Conservation (phyloP, 1,140 invertebrate species). For the Grapholita molesta region DNA sequence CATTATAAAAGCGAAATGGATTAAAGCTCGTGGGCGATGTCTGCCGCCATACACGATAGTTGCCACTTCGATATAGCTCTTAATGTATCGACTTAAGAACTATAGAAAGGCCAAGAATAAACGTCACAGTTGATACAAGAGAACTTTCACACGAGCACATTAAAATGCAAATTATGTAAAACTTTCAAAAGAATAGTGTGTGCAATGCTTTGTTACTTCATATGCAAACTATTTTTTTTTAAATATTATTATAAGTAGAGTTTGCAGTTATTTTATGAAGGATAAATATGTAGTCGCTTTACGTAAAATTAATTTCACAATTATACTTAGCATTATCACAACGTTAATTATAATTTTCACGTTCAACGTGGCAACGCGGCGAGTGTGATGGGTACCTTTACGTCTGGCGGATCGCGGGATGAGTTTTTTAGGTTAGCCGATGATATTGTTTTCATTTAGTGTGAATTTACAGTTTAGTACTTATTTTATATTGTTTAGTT, state of each 20-base stretch:
- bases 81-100: not conserved
- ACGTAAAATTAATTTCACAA: too few relatives aligned
- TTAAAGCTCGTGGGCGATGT: not conserved
- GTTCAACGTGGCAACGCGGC: too few relatives aligned
- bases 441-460: too few relatives aligned
- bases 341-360: too few relatives aligned
- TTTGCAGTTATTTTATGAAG: not conserved
- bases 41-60: not conserved
- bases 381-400: too few relatives aligned
- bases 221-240: not conserved
- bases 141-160: conserved; percentile 10
- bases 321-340: too few relatives aligned
- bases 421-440: too few relatives aligned
- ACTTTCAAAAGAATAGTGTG: conserved; percentile 9
- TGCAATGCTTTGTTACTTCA: conserved; percentile 5
- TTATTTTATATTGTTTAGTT: too few relatives aligned
- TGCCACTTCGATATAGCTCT: not conserved
- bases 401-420: too few relatives aligned
- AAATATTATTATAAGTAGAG: not conserved
- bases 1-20: not conserved
- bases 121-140: not conserved
- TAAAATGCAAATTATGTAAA: conserved; percentile 17
- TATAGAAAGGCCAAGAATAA: not conserved
- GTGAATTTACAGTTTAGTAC: too few relatives aligned
- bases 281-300: too few relatives aligned